phyloP scores from a whole-genome alignment of 2,888 invertebrate species.

The Zele albiditarsus region DNA sequence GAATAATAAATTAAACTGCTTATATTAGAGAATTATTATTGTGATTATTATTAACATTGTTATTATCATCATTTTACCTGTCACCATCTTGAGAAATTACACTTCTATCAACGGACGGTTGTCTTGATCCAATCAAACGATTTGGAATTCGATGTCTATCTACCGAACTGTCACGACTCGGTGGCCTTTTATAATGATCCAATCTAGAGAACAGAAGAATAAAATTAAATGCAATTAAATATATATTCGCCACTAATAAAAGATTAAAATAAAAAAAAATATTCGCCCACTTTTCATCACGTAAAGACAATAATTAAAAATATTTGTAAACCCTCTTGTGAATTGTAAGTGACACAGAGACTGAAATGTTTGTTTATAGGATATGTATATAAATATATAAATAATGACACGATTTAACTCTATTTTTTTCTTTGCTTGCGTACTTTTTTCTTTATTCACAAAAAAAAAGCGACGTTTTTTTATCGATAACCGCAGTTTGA shows the following conservation, averaged over 20 bases:
- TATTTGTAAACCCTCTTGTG: not conserved
- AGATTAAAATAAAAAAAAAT: too few relatives aligned
- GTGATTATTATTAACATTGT: not conserved
- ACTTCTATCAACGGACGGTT: constrained; percentile 84
- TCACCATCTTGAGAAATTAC: constrained; percentile 66
- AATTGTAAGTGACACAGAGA: too few relatives aligned
- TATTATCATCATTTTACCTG: constrained; percentile 55
- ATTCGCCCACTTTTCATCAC: not conserved
- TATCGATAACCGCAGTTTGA: not conserved
- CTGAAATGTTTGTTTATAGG: too few relatives aligned
- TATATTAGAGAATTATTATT: too few relatives aligned
- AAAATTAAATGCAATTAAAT: too few relatives aligned
- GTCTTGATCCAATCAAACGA: constrained; percentile 80
- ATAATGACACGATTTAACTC: too few relatives aligned
- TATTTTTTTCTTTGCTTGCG: too few relatives aligned
- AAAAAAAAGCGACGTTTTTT: too few relatives aligned
- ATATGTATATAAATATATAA: too few relatives aligned
- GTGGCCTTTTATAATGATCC: constrained; percentile 94
- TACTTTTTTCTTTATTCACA: too few relatives aligned
- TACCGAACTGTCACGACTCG: constrained; percentile 90
- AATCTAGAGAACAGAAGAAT: constrained; percentile 75
- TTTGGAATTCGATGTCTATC: constrained; percentile 85
- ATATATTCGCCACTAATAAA: too few relatives aligned
- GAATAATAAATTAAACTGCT: too few relatives aligned
- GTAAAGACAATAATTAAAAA: not conserved